phyloP scores from a whole-genome alignment of 2,113 vertebrate genomes.

The Caretta caretta region DNA sequence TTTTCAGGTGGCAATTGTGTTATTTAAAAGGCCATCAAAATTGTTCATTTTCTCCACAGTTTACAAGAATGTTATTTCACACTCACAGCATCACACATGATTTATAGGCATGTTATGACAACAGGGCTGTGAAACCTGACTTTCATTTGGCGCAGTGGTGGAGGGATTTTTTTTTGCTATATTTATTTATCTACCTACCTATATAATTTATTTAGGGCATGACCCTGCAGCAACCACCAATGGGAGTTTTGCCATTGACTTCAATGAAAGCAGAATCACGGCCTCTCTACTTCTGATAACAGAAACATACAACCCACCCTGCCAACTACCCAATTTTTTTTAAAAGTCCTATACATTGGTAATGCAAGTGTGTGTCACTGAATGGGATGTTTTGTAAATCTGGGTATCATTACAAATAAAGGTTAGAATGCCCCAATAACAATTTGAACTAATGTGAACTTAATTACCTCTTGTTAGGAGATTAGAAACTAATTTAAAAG shows the following conservation, averaged over 20 bases:
- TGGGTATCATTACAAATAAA: slow-evolving; percentile 31
- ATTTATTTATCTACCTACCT: not conserved
- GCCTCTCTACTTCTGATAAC: not conserved
- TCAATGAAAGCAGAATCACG: fast-evolving
- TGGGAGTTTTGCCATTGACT: not conserved
- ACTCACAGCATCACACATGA: not conserved
- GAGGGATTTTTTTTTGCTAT: not conserved
- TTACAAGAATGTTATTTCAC: slow-evolving; percentile 18
- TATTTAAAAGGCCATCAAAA: not conserved
- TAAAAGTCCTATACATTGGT: not conserved
- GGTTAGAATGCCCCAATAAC: slow-evolving; percentile 8
- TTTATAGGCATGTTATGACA: not conserved
- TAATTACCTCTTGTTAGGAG: slow-evolving; percentile 27
- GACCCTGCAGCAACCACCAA: not conserved
- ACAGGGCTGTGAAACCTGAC: not conserved
- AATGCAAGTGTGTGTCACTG: not conserved
- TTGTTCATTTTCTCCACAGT: not conserved
- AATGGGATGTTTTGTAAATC: slow-evolving; percentile 18
- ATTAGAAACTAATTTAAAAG: slow-evolving; percentile 47
- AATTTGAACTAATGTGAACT: slow-evolving; percentile 47
- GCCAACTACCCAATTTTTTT: not conserved
- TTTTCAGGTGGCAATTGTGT: not conserved
- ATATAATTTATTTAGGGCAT: not conserved
- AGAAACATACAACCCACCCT: slow-evolving; percentile 31
- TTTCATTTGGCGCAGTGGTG: not conserved